These are phyloP conservation scores for Actinia equina DNA, from an alignment of 64 coral and sea anemone species.

Conservation along the genomic window DNA sequence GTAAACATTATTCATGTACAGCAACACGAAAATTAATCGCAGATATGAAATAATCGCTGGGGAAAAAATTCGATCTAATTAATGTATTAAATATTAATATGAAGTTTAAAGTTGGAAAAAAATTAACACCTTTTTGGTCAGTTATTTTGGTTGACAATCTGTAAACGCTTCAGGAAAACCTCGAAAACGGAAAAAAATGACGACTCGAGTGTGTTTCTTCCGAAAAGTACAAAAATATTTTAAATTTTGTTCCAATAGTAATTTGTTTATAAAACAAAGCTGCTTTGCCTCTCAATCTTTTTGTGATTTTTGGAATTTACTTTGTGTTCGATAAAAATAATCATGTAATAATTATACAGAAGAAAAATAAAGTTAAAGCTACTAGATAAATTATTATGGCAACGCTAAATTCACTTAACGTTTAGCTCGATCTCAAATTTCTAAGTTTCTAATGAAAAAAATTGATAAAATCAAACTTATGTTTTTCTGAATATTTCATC, in stretches of 20 bases:
- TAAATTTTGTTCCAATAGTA: background rate
- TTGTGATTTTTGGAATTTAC: background rate
- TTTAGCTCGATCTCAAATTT: background rate
- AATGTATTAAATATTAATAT: background rate
- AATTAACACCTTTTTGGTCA: background rate
- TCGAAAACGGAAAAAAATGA: background rate
- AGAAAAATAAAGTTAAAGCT: background rate
- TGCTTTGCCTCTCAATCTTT: background rate
- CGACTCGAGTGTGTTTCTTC: background rate
- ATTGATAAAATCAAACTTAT: background rate
- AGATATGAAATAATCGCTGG: background rate
- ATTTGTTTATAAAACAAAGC: background rate
- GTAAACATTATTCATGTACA: background rate
- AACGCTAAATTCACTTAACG: background rate
- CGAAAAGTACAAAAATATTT: background rate
- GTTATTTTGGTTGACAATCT: background rate
- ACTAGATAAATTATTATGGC: background rate
- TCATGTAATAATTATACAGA: background rate
- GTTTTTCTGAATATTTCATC: slow-evolving; percentile 96
- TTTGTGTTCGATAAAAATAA: background rate
- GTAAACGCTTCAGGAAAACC: background rate
- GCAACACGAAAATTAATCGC: background rate
- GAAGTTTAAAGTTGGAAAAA: background rate
- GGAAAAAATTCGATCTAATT: background rate
- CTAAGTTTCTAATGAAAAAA: background rate